Percentiles rank a stretch among this genome's conserved stretches.
Evolutionary conservation across 2,797 vertebrate species (phyloP).

Genomic region (Darevskia mixta): DNA sequence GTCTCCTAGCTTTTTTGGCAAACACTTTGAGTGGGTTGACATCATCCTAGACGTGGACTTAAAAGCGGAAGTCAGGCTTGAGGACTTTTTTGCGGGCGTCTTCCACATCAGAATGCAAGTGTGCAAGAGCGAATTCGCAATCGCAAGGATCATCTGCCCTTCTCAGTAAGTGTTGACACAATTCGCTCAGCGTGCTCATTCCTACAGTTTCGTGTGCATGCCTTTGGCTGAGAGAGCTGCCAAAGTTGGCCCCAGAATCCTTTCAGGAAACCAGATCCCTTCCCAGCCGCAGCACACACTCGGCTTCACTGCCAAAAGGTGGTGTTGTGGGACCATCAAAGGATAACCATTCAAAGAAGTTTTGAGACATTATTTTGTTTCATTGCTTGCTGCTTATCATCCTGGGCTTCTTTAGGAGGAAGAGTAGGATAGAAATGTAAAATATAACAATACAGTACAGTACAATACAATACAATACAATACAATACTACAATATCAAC

Average conservation of each 20-base stretch:
- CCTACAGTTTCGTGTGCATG: neutral
- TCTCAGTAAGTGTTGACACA: neutral
- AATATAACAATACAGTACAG: no score
- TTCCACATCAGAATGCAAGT: accelerated
- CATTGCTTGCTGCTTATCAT: no score
- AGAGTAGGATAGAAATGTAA: no score
- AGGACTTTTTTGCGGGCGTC: neutral
- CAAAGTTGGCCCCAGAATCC: neutral
- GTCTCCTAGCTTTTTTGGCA: neutral
- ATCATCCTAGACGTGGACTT: neutral
- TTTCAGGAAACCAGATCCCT: neutral
- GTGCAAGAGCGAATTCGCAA: neutral
- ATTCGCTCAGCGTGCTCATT: neutral
- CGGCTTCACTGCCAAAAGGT: neutral
- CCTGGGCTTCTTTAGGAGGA: no score
- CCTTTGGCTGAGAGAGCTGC: neutral
- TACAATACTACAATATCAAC: no score
- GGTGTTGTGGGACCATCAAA: neutral
- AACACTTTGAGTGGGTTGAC: neutral
- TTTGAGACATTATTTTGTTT: no score
- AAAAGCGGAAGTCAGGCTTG: neutral
- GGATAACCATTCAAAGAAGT: no score
- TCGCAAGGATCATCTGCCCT: neutral
- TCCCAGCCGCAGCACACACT: neutral
- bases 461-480: no score